phyloP scores from a whole-genome alignment of 2,113 vertebrate genomes.

The Macroglossus sobrinus region DNA sequence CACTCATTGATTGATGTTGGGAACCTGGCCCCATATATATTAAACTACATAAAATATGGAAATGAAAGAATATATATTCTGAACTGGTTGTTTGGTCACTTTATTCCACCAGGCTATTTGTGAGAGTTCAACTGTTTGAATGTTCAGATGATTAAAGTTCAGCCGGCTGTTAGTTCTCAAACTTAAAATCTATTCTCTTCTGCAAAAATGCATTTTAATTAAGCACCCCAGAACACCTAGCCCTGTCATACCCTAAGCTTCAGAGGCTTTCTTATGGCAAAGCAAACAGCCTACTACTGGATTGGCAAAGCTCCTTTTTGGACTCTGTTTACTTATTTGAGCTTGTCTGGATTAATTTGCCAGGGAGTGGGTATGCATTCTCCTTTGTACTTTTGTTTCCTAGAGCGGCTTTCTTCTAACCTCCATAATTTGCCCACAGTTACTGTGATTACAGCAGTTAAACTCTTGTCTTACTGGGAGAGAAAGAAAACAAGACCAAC shows the following conservation, averaged over 20 bases:
- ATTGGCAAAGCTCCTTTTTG: conserved; percentile 51
- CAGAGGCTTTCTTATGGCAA: conserved; percentile 37
- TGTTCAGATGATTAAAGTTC: conserved; percentile 58
- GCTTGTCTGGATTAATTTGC: not conserved
- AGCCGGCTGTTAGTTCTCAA: conserved; percentile 30
- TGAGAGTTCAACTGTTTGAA: conserved; percentile 40
- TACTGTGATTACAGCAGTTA: not conserved
- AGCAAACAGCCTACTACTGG: conserved; percentile 43
- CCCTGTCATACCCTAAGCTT: not conserved
- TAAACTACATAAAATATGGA: conserved; percentile 50
- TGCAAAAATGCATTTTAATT: conserved; percentile 64
- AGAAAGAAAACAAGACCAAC: not conserved
- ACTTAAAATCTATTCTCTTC: conserved; percentile 50
- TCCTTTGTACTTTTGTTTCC: not conserved
- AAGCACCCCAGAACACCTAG: conserved; percentile 57
- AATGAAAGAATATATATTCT: conserved; percentile 25
- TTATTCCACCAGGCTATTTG: not conserved
- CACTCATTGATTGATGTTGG: conserved; percentile 37
- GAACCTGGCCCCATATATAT: conserved; percentile 30
- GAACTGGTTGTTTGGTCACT: conserved; percentile 4
- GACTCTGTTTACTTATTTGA: conserved; percentile 10
- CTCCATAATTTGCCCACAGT: not conserved
- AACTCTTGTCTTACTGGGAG: not conserved
- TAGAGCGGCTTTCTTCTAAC: conserved; percentile 45
- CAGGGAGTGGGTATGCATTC: not conserved